A percentile compares a stretch with the other conserved stretches of the same genome.
Conservation (phyloP, 2,888 invertebrate genomes). For the Keiferia lycopersicella region DNA sequence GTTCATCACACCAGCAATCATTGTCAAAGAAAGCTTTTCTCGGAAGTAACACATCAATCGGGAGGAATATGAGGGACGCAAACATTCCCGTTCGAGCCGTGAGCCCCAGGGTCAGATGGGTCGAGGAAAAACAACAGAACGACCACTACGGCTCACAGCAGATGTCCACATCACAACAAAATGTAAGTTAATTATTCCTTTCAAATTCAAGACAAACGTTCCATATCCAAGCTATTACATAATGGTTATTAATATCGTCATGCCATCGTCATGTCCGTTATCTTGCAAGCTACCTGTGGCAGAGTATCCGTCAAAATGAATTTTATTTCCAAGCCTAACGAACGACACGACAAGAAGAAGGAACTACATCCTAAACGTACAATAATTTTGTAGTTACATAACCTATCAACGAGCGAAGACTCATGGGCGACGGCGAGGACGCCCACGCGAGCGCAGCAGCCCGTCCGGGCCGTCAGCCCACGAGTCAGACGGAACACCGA, state of each 20-base stretch:
- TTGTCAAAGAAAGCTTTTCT: constrained; percentile 77
- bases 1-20: constrained; percentile 67
- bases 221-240: too few species aligned
- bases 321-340: too few species aligned
- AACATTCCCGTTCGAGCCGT: constrained; percentile 78
- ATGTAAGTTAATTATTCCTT: constrained; percentile 52
- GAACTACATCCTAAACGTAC: not conserved
- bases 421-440: constrained; percentile 67
- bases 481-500: constrained; percentile 72
- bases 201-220: too few species aligned
- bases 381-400: constrained; percentile 53
- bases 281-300: too few species aligned
- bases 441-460: constrained; percentile 73
- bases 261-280: too few species aligned
- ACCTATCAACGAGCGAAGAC: constrained; percentile 59
- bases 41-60: constrained; percentile 77
- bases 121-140: constrained; percentile 67
- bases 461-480: constrained; percentile 76
- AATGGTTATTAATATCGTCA: too few species aligned
- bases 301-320: too few species aligned
- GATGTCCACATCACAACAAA: constrained; percentile 71
- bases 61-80: constrained; percentile 69
- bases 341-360: too few species aligned
- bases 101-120: constrained; percentile 77
- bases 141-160: constrained; percentile 70